Conservation (phyloP, 2,888 invertebrate genomes). For the Myopa testacea region DNA sequence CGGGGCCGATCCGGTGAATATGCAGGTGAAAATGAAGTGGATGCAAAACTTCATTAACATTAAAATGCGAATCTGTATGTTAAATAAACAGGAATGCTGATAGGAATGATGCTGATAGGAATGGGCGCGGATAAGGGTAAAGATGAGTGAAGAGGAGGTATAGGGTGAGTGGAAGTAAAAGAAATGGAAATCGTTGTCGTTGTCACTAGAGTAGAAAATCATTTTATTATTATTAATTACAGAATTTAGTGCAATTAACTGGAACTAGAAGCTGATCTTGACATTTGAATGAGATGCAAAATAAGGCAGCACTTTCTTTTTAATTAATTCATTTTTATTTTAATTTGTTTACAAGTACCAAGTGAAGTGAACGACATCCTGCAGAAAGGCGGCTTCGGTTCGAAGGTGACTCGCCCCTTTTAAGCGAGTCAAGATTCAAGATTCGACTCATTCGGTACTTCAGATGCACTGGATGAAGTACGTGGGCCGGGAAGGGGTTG, state of each 20-base stretch:
- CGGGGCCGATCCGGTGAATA: not conserved
- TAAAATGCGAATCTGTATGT: not conserved
- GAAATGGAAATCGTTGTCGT: not conserved
- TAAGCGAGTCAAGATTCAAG: no score
- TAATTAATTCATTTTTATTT: no score
- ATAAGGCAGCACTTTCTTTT: not conserved
- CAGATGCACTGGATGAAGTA: no score
- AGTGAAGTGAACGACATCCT: not conserved
- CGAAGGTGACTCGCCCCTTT: not conserved
- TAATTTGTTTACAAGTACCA: no score
- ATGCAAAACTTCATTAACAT: slow-evolving; percentile 14
- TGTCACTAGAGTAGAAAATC: not conserved
- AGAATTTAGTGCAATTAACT: slow-evolving; percentile 4
- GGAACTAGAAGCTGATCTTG: not conserved
- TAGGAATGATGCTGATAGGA: not conserved
- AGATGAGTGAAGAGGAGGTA: not conserved
- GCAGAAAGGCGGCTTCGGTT: not conserved
- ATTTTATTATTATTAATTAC: not conserved
- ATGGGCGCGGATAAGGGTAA: not conserved
- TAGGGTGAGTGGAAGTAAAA: not conserved
- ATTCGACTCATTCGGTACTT: no score
- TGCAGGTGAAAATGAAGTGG: not conserved
- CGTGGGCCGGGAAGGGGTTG: no score
- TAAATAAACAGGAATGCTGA: not conserved
- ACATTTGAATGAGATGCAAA: not conserved